Base-by-base conservation (phyloP, 1,140 invertebrate species). In the Polypedilum pembai region DNA sequence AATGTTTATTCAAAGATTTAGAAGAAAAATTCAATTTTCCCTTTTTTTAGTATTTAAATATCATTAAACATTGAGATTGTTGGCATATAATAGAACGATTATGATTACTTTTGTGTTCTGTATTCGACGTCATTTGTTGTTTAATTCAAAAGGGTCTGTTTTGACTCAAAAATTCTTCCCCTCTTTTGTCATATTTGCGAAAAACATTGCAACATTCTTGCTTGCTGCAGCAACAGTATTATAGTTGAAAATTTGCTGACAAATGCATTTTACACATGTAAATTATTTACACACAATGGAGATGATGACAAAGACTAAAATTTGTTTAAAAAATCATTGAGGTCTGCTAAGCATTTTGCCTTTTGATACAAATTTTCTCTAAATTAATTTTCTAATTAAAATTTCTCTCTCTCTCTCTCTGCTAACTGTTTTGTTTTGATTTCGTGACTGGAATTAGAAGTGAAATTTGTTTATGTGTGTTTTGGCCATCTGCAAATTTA, bases 401-500 rank as follows among this genome's bases (percentile, higher is more conserved):
- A 56, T 56, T 56, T 56, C 4, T 56, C 45, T 56, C 12, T 56
- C n/a, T 56, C 8, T 45, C 8, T 45, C 41, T 45, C 41, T 45
- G 41, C 41, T 45, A 2, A n/a, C 41, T 10, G 41, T 15, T 45
- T 56, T 56, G 45, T 56, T 56, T 56, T 12, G n/a, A 15, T 56
- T 56, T 56, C 45, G 45, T 56, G 45, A 56, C 45, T 56, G 45
- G 45, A 56, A 56, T 56, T 56, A n/a, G 24, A 33, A 33, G 24
- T 33, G 24, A 33, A 33, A 33, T 33, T 33, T 33, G 24, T 33
- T 1, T 33, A 33, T 33, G 5, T 33, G 24, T 12, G n/a, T n/a
- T 56, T 56, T 56, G 45, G n/a, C 45, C 45, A 56, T 56, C 45
- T 56, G 45, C n/a, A 56, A 56, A 56, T 56, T 56, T n/a, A 12